These are phyloP conservation scores for Thinocorus orbignyianus DNA, from an alignment of 2,113 vertebrate genomes.

Conservation along the genomic window DNA sequence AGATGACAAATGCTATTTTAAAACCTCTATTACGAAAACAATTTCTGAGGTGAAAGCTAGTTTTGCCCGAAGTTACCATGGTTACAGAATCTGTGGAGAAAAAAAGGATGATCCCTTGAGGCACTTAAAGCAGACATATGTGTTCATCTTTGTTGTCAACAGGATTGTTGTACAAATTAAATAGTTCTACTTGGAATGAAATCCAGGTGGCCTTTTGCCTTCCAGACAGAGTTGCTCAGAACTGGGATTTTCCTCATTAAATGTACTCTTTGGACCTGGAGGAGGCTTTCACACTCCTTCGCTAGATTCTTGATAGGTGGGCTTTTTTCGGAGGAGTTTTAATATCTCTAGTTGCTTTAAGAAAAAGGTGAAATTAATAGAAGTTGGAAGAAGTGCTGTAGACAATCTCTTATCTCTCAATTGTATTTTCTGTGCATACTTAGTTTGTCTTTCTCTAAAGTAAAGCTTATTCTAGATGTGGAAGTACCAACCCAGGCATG, in stretches of 20 bases:
- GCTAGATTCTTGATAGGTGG: neutral
- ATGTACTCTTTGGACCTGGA: neutral
- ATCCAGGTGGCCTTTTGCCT: conserved; percentile 46
- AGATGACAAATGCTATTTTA: conserved; percentile 12
- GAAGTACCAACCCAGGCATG: neutral
- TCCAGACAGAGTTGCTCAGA: conserved; percentile 16
- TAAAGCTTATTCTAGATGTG: neutral
- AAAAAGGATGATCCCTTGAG: neutral
- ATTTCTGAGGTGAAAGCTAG: conserved; percentile 22
- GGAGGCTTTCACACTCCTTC: neutral
- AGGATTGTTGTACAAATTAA: conserved; percentile 62
- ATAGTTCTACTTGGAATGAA: conserved; percentile 55
- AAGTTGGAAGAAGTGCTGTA: neutral
- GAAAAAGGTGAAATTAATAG: neutral
- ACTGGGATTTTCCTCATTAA: neutral
- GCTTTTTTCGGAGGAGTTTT: neutral
- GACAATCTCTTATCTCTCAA: neutral
- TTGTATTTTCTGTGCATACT: neutral
- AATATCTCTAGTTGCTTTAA: neutral
- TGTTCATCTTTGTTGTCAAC: conserved; percentile 60
- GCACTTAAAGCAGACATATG: conserved; percentile 38
- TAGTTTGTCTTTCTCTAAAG: neutral
- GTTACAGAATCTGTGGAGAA: conserved; percentile 19
- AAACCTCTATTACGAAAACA: conserved; percentile 34
- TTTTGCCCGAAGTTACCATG: conserved; percentile 27